Conservation (phyloP, 2,888 invertebrate genomes). For the Polydrusus cervinus region DNA sequence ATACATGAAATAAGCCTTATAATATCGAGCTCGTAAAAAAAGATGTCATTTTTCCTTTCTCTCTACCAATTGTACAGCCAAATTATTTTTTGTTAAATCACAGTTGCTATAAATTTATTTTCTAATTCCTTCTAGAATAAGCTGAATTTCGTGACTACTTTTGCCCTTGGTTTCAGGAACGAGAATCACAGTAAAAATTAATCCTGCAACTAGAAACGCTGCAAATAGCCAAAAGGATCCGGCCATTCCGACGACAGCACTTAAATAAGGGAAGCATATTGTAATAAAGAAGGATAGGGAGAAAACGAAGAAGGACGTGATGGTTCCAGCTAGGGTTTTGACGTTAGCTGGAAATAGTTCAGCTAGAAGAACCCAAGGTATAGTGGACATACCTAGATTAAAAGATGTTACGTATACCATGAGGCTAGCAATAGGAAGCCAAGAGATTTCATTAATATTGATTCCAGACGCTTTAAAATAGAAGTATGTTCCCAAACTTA, state of each 20-base stretch:
- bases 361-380: slow-evolving; percentile 87
- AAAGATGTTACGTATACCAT: slow-evolving; percentile 40
- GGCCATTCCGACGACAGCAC: slow-evolving; percentile 49
- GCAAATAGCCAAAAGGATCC: slow-evolving; percentile 57
- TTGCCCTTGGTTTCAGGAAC: slow-evolving; percentile 59
- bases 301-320: slow-evolving; percentile 51
- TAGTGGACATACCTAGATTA: slow-evolving; percentile 77
- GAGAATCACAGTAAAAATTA: slow-evolving; percentile 47
- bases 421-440: slow-evolving; percentile 49
- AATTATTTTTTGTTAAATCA: neutral
- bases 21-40: neutral
- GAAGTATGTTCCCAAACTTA: slow-evolving; percentile 58
- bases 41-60: slow-evolving; percentile 1
- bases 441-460: slow-evolving; percentile 20
- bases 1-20: neutral
- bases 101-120: slow-evolving; percentile 12
- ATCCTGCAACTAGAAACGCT: slow-evolving; percentile 36
- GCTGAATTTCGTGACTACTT: slow-evolving; percentile 54
- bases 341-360: slow-evolving; percentile 87
- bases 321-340: slow-evolving; percentile 76
- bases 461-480: slow-evolving; percentile 62
- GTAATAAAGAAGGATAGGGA: slow-evolving; percentile 54
- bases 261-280: slow-evolving; percentile 55
- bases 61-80: neutral
- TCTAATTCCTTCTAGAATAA: slow-evolving; percentile 33